Base-by-base conservation (phyloP, 2,888 invertebrate genomes). In the Metellina segmentata region DNA sequence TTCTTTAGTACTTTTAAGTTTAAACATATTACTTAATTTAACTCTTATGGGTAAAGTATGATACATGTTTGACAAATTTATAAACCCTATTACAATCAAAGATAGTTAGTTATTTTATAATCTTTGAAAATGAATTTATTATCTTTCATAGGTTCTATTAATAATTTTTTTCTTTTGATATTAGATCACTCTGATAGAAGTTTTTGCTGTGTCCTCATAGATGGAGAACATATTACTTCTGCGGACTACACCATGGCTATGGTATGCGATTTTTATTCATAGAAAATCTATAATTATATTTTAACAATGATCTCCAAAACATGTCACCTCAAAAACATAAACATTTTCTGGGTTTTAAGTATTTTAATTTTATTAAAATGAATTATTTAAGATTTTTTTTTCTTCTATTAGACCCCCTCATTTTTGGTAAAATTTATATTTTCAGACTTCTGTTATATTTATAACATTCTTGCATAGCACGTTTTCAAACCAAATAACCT, bases 241-340 rank as follows among this genome's bases (percentile, higher is more conserved):
- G 91, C 92, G n/a, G 93, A 93, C 89, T 93, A 93, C 13, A 93
- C 93, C 7, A 93, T 93, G 88, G 92, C 92, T 49, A 81, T 93
- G 93, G 93, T 93, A 93, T 75, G 49, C 83, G 13, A 34, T 34
- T 34, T 34, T 34, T 34, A 4, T 34, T 2, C 34, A 34, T 34
- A 34, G 34, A 34, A 72, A 69, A 7, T 81, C 20, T n/a, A 85
- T 7, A 0, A 6, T 0, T 7, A 48, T 13, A 16, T 75, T 72
- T 9, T 34, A 75, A 13, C 13, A 20, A n/a, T 6, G 7, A 19
- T 13, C 11, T 13, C 7, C n/a, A 75, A 19, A n/a, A 34, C 20
- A 34, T 6, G 13, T 75, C 20, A 34, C 20, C 20, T 34, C 16
- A 11, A n/a, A 70, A 70, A 11, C 19, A n/a, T 70, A 6, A n/a